phyloP scores from a whole-genome alignment of 2,888 invertebrate species.

The Drosophila kokeensis region DNA sequence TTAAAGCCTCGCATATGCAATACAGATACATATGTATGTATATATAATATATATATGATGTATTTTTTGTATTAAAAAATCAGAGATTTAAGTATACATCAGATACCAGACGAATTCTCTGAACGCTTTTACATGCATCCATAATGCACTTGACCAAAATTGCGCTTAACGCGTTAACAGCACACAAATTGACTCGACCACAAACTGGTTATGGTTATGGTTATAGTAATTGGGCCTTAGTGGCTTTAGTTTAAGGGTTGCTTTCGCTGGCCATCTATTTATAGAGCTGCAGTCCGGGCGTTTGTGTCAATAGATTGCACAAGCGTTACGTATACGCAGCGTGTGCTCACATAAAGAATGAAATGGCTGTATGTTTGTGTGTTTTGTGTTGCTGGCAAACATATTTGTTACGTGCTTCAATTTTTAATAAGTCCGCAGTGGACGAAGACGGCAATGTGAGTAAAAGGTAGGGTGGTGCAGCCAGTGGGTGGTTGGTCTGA shows the following conservation, averaged over 20 bases:
- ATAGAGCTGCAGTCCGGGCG: conserved; percentile 27
- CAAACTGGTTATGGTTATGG: conserved; percentile 35
- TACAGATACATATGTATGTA: neutral
- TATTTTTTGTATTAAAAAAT: neutral
- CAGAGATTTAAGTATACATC: neutral
- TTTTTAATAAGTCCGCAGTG: conserved; percentile 52
- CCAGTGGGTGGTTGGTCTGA: neutral
- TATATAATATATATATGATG: neutral
- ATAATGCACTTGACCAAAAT: conserved; percentile 45
- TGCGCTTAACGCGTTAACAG: conserved; percentile 22
- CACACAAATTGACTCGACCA: conserved; percentile 35
- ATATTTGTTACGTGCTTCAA: conserved; percentile 59
- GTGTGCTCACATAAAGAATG: conserved; percentile 19
- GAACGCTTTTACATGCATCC: neutral
- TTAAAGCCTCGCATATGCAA: neutral
- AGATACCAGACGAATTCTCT: no score
- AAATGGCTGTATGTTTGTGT: conserved; percentile 14
- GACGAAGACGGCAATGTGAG: conserved; percentile 8
- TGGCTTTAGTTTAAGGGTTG: conserved; percentile 6
- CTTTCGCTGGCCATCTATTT: conserved; percentile 45
- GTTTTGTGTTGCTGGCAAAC: conserved; percentile 26
- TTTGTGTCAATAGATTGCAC: conserved; percentile 52
- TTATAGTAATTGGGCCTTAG: conserved; percentile 2
- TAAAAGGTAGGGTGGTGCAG: neutral
- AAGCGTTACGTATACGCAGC: conserved; percentile 55